A percentile compares a stretch with the other conserved stretches of the same genome.
Conservation (phyloP, 2,888 invertebrate species). For the Pseudoips prasinana region DNA sequence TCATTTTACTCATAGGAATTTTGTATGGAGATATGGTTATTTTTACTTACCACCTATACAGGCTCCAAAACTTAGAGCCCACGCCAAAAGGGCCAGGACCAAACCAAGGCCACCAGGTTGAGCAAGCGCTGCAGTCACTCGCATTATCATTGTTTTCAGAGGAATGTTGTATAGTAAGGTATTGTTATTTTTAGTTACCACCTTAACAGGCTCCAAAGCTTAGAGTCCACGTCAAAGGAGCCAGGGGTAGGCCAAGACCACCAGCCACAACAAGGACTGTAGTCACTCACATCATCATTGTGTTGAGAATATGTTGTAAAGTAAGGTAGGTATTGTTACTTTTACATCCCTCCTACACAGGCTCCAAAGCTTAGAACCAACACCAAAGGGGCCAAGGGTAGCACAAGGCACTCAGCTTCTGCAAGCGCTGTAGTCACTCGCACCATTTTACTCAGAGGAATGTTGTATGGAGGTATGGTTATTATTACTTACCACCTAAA, state of each 20-base stretch:
- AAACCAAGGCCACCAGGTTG: constrained; percentile 84
- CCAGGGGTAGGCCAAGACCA: constrained; percentile 85
- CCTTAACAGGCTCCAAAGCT: constrained; percentile 95
- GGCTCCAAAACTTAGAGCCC: constrained; percentile 94
- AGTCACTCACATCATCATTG: constrained; percentile 93
- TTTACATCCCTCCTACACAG: constrained; percentile 92
- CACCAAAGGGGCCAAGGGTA: too few relatives aligned
- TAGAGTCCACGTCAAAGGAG: constrained; percentile 93
- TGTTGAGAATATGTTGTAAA: constrained; percentile 92
- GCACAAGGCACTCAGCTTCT: constrained; percentile 84
- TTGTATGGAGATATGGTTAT: not conserved
- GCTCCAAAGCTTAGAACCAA: too few relatives aligned
- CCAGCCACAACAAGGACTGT: constrained; percentile 86
- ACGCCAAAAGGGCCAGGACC: constrained; percentile 91
- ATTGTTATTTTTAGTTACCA: constrained; percentile 84
- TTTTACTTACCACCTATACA: constrained; percentile 93
- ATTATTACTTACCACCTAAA: constrained; percentile 91
- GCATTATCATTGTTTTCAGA: constrained; percentile 95
- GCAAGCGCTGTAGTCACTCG: too few relatives aligned
- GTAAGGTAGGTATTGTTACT: too few relatives aligned
- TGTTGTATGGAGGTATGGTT: not conserved
- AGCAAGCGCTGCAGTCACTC: constrained; percentile 87
- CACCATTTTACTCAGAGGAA: too few relatives aligned
- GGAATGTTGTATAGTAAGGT: constrained; percentile 92
- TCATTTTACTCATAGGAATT: too few relatives aligned